Evolutionary conservation across 1,140 invertebrate genomes (phyloP), one percentile per base, ranked within the genome.

Genomic region (Orussus abietinus): DNA sequence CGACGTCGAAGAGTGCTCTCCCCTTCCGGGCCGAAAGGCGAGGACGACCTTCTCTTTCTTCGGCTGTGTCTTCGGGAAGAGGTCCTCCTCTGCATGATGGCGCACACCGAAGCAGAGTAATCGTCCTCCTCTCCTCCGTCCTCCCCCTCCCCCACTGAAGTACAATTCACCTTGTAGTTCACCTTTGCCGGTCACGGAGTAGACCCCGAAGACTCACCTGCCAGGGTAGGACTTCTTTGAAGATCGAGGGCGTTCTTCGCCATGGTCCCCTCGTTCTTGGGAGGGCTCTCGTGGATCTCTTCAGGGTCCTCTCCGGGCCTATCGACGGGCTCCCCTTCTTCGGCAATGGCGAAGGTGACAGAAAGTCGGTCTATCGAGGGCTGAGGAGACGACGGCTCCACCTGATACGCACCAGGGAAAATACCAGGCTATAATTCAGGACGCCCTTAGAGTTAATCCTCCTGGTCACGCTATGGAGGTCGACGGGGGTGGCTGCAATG

Each of bases 51-150:
- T 20, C 80, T 72, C 17, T 78, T 78, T 34, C 73, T 72, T 25
- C 72, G 66, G n/a, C 80, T 82, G n/a, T 65, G 61, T 21, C 80
- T 75, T 32, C 79, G 72, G 9, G 77, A 76, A 13, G 84, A 86
- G 19, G 81, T 82, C 43, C 83, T 74, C 40, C 86, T 75, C 55
- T 87, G 82, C 43, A 92, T 80, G 37, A 92, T 90, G 3, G 84
- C 88, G 44, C 80, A 86, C 26, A 88, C 80, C 49, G 86, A 90
- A 5, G 80, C 80, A 1, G 86, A 90, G 59, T 92, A 92, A 25
- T 81, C 80, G 52, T 90, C 86, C 45, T 90, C 87, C 42, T 86
- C 82, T 48, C 82, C 78, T 3, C 75, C 71, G 30, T 77, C 77
- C 39, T 79, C 76, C 52, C 43, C 49, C n/a, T n/a, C n/a, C n/a